Evolutionary conservation across 2,797 vertebrate genomes (phyloP).

Genomic region (Enteromius trimaculatus): DNA sequence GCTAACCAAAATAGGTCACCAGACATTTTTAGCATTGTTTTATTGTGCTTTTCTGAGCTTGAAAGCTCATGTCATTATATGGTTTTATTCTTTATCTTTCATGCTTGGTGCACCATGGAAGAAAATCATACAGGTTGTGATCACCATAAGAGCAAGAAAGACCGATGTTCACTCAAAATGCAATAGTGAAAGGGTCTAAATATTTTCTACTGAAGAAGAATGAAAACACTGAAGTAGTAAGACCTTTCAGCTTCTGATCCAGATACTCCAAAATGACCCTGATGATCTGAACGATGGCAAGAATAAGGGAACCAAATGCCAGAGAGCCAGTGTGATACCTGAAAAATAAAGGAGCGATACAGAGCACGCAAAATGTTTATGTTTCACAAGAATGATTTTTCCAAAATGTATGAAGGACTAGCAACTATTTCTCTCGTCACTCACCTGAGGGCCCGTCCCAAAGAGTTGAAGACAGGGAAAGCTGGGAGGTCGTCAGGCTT

Average conservation of each 20-base stretch:
- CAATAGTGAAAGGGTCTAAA: neutral
- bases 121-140: neutral
- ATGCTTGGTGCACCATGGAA: neutral
- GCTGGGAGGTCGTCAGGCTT: constrained; percentile 90
- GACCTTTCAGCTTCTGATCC: constrained; percentile 94
- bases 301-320: constrained; percentile 91
- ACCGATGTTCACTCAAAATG: neutral
- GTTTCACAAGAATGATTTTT: neutral
- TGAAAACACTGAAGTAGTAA: neutral
- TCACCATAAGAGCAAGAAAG: neutral
- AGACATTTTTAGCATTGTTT: neutral
- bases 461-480: constrained; percentile 88
- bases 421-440: neutral
- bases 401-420: neutral
- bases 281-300: constrained; percentile 90
- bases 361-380: neutral
- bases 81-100: neutral
- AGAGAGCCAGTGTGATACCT: constrained; percentile 96
- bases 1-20: neutral
- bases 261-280: constrained; percentile 91
- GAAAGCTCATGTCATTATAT: neutral
- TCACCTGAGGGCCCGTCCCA: constrained; percentile 90
- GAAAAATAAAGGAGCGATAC: constrained; percentile 8
- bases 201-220: neutral
- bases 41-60: neutral